Evolutionary conservation across 1,140 invertebrate species (phyloP), one percentile per base, ranked within the genome.

Genomic region (Orchesella cincta): DNA sequence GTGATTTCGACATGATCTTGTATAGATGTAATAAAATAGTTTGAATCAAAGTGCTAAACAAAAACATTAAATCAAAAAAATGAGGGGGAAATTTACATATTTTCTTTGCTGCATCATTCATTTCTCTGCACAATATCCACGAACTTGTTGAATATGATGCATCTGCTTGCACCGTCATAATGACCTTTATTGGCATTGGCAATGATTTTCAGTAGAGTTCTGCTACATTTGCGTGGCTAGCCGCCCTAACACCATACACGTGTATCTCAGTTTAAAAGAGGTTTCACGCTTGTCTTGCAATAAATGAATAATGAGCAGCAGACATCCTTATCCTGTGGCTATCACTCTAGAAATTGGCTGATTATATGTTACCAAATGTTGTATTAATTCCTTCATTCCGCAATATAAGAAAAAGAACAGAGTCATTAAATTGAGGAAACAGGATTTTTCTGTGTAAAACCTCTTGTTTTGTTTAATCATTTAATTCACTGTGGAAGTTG

Each of bases 321-420:
- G 14, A 57, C n/a, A 33, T 31, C 33, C 31, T 67, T 67, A 1
- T 16, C 62, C 62, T 67, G 26, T n/a, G 31, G 62, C 26, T 14
- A 67, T 23, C 29, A 67, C 8, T 14, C 28, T 33, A 29, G 31
- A 67, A 67, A 67, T 67, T 29, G 62, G 8, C 5, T 67, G 62
- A 67, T 67, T 67, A 67, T 29, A 67, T n/a, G 62, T 67, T 67
- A 67, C 62, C 28, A 67, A 67, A 67, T 29, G 26, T 31, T 18
- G 54, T 31, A 67, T 57, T 57, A 67, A 67, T 67, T 33, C 28
- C 12, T 31, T 23, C 8, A 57, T 57, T 18, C 23, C 8, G 52
- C 14, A 57, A 14, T 3, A 57, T n/a, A 57, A 23, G 52, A 26
- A 57, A 57, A 57, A 57, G 23, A 26, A 23, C 5, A 57, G 23